A percentile compares a stretch with the other conserved stretches of the same genome.
Evolutionary conservation across 1,140 invertebrate species (phyloP).

Genomic region (Bombus fervidus): DNA sequence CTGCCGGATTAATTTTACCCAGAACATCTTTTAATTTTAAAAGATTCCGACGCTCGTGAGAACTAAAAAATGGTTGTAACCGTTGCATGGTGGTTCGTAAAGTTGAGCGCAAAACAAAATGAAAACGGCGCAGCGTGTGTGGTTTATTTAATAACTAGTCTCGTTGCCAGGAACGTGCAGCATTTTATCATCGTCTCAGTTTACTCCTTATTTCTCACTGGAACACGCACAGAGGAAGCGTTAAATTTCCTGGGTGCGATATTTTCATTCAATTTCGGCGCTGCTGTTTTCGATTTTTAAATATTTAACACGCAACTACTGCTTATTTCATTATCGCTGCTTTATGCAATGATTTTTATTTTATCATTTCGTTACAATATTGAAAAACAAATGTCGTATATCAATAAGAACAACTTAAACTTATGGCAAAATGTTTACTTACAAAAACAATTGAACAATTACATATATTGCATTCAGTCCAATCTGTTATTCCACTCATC

Average conservation of each 20-base stretch:
- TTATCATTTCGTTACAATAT: background rate
- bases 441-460: too few relatives aligned
- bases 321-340: background rate
- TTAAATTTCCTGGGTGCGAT: background rate
- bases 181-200: constrained; percentile 13
- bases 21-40: constrained; percentile 4
- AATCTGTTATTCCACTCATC: too few relatives aligned
- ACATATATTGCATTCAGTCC: too few relatives aligned
- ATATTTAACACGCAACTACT: background rate
- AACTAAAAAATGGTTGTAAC: background rate
- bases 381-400: background rate
- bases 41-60: background rate
- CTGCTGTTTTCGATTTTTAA: background rate
- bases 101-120: background rate
- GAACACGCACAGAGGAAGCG: background rate
- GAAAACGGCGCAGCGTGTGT: background rate
- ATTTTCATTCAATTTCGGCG: constrained; percentile 17
- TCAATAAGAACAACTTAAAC: background rate
- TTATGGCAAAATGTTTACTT: too few relatives aligned
- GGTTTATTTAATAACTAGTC: constrained; percentile 34
- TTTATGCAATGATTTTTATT: background rate
- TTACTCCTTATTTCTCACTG: background rate
- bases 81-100: background rate
- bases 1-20: background rate
- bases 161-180: too few relatives aligned